Conservation (phyloP, 2,888 invertebrate species). For the Heteromyza rotundicornis region DNA sequence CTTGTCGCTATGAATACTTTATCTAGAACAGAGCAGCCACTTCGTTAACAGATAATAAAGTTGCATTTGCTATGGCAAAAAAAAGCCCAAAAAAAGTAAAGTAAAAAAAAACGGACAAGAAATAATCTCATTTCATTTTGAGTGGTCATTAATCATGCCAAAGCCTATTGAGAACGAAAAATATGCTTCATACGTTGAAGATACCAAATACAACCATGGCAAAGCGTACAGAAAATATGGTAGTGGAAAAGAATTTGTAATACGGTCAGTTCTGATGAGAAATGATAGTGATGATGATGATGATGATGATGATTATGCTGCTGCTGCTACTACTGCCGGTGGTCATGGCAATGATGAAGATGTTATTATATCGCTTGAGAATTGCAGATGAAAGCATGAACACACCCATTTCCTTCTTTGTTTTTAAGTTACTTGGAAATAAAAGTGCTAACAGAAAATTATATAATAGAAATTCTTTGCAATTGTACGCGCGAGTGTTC, state of each 20-base stretch:
- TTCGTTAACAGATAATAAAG: slow-evolving; percentile 11
- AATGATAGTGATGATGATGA: neutral
- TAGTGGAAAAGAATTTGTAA: neutral
- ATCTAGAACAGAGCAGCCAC: slow-evolving; percentile 1
- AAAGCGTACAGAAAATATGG: neutral
- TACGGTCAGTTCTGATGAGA: neutral
- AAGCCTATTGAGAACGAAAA: slow-evolving; percentile 24
- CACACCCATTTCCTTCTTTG: too few species aligned
- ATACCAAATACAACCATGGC: neutral
- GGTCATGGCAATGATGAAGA: neutral
- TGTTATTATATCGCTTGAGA: neutral
- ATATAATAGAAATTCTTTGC: too few species aligned
- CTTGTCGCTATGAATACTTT: slow-evolving; percentile 11
- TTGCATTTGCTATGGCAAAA: slow-evolving; percentile 6
- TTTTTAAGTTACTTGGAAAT: too few species aligned
- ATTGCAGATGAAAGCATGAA: neutral
- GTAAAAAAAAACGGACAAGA: neutral
- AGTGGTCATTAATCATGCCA: slow-evolving; percentile 31
- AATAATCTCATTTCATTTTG: slow-evolving; percentile 29
- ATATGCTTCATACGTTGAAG: neutral
- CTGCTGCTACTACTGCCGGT: too few species aligned
- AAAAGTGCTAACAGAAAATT: too few species aligned
- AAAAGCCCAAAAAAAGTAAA: neutral
- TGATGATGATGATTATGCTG: neutral
- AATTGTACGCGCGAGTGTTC: too few species aligned